phyloP scores from a whole-genome alignment of 2,113 vertebrate genomes.

The Apodemus speciosus region DNA sequence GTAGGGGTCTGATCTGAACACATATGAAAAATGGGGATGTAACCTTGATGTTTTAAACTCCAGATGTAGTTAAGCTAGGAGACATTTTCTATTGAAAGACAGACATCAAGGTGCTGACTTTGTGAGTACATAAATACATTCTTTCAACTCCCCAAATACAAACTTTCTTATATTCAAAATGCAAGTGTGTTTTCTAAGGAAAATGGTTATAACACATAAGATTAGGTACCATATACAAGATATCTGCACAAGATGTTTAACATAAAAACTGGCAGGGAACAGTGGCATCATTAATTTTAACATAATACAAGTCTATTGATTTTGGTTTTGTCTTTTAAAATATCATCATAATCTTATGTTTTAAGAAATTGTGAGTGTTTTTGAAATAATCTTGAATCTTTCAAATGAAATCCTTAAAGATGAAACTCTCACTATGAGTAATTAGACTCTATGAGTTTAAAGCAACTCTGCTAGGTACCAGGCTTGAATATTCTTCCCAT shows the following conservation, averaged over 20 bases:
- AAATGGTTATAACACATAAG: not conserved
- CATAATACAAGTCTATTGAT: not conserved
- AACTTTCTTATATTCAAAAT: constrained; percentile 3
- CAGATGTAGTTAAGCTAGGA: not conserved
- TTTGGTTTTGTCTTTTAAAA: constrained; percentile 33
- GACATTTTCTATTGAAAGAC: not conserved
- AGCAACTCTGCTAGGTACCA: not conserved
- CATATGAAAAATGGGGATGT: not conserved
- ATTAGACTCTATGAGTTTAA: not conserved
- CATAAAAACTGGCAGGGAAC: not conserved
- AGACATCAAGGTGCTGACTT: not conserved
- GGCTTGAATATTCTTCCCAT: not conserved
- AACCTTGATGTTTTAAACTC: not conserved
- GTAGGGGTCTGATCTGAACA: not conserved
- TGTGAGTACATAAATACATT: not conserved
- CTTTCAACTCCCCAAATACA: not conserved
- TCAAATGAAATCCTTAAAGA: not conserved
- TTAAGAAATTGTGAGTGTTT: not conserved
- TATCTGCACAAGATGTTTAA: not conserved
- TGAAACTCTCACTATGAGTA: not conserved
- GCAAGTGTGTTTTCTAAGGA: not conserved
- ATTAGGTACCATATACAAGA: not conserved
- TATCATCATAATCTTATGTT: not conserved
- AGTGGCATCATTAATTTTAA: not conserved
- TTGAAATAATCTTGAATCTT: not conserved